phyloP scores from a whole-genome alignment of 64 coral and sea anemone genomes.

The Dendronephthya gigantea region DNA sequence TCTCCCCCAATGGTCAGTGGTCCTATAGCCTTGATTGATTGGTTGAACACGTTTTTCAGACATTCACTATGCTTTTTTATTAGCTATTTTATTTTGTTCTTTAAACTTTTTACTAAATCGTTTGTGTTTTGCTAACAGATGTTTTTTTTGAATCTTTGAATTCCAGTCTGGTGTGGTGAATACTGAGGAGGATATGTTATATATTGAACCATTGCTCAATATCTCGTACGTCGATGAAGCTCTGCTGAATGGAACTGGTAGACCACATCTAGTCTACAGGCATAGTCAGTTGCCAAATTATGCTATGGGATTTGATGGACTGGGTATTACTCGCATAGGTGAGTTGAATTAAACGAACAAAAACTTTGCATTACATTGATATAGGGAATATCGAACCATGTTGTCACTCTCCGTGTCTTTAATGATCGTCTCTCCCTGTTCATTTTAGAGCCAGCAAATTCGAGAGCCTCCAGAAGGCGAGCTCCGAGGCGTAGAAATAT shows the following conservation, averaged over 20 bases:
- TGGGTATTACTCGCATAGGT: background rate
- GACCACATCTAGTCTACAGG: constrained; percentile 51
- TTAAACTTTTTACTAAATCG: too few relatives aligned
- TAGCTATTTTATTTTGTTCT: too few relatives aligned
- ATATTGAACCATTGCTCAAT: constrained; percentile 62
- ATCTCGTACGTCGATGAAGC: background rate
- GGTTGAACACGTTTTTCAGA: too few relatives aligned
- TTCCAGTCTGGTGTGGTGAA: constrained; percentile 54
- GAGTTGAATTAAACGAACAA: background rate
- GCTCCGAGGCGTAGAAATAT: background rate
- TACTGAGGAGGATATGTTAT: constrained; percentile 46
- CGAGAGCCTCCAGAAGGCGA: background rate
- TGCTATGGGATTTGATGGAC: constrained; percentile 1
- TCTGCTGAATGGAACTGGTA: constrained; percentile 24
- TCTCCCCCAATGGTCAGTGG: too few relatives aligned
- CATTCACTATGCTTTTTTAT: too few relatives aligned
- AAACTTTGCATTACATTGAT: background rate
- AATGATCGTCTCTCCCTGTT: too few relatives aligned
- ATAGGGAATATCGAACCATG: too few relatives aligned
- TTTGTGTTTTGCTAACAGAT: background rate
- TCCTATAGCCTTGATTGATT: too few relatives aligned
- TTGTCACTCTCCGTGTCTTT: background rate
- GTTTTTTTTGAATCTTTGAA: background rate
- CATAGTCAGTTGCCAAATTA: constrained; percentile 27
- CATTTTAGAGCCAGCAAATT: background rate